Evolutionary conservation across 2,113 vertebrate genomes (phyloP).

Genomic region (Spea bombifrons): DNA sequence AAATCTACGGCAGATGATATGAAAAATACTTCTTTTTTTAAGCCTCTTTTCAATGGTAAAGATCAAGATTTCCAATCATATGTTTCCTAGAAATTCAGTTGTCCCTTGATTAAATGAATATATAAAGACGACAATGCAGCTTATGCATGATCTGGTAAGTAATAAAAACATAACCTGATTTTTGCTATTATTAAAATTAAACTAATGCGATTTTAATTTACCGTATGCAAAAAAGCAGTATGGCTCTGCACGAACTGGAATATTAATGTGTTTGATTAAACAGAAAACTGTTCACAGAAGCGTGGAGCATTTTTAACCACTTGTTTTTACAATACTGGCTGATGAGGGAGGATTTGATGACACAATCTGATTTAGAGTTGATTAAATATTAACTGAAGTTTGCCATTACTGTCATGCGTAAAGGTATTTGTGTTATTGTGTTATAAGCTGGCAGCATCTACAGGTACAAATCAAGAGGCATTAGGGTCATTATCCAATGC

Average conservation of each 20-base stretch:
- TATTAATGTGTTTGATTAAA: constrained; percentile 46
- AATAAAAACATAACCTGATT: constrained; percentile 52
- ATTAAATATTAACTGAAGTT: constrained; percentile 21
- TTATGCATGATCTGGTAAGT: constrained; percentile 59
- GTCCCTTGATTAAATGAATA: constrained; percentile 56
- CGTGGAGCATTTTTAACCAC: constrained; percentile 19
- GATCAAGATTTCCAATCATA: constrained; percentile 54
- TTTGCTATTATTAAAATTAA: constrained; percentile 40
- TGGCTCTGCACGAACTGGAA: constrained; percentile 35
- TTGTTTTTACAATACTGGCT: constrained; percentile 20
- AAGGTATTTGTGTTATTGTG: constrained; percentile 27
- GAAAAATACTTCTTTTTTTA: constrained; percentile 53
- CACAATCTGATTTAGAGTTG: constrained; percentile 27
- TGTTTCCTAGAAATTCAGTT: constrained; percentile 61
- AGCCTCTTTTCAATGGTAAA: constrained; percentile 61
- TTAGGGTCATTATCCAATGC: neutral
- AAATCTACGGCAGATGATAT: constrained; percentile 50
- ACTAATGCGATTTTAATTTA: constrained; percentile 37
- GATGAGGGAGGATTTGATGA: constrained; percentile 20
- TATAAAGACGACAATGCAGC: constrained; percentile 41
- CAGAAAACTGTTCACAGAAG: constrained; percentile 34
- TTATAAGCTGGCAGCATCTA: constrained; percentile 1
- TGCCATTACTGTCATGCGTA: constrained; percentile 31
- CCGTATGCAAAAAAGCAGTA: constrained; percentile 25
- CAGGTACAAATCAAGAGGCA: neutral